Evolutionary conservation across 2,797 vertebrate genomes (phyloP).

Genomic region (Ambastaia sidthimunki): DNA sequence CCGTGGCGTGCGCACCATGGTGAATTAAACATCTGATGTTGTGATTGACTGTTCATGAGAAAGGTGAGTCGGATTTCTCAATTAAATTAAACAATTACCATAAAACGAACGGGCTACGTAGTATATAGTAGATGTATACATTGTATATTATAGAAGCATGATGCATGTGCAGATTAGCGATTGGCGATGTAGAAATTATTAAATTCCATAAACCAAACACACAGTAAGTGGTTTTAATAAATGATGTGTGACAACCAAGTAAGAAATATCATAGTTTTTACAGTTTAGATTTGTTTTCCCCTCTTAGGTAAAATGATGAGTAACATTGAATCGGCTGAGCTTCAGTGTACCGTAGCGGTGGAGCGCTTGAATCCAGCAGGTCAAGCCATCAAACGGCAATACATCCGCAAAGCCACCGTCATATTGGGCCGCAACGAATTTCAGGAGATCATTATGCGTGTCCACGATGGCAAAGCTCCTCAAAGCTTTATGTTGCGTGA

Average conservation of each 20-base stretch:
- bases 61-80: background rate
- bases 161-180: too few species aligned
- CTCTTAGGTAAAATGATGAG: slow-evolving; percentile 62
- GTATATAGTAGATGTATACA: background rate
- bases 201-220: too few species aligned
- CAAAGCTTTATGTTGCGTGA: slow-evolving; percentile 81
- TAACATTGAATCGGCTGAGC: slow-evolving; percentile 67
- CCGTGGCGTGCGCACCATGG: background rate
- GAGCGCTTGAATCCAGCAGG: slow-evolving; percentile 82
- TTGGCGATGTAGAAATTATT: background rate
- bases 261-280: background rate
- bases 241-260: background rate
- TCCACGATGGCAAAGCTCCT: slow-evolving; percentile 73
- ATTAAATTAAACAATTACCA: background rate
- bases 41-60: background rate
- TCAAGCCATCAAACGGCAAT: slow-evolving; percentile 76
- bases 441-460: slow-evolving; percentile 82
- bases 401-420: slow-evolving; percentile 80
- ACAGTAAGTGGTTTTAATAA: background rate
- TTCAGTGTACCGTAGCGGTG: slow-evolving; percentile 83
- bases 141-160: too few species aligned
- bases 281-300: background rate
- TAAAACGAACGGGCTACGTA: background rate
- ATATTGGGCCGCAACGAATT: slow-evolving; percentile 89
- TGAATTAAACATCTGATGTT: background rate